Percentiles rank a stretch among this genome's conserved stretches.
phyloP scores from a whole-genome alignment of 2,888 invertebrate genomes.

The Lingula anatina region DNA sequence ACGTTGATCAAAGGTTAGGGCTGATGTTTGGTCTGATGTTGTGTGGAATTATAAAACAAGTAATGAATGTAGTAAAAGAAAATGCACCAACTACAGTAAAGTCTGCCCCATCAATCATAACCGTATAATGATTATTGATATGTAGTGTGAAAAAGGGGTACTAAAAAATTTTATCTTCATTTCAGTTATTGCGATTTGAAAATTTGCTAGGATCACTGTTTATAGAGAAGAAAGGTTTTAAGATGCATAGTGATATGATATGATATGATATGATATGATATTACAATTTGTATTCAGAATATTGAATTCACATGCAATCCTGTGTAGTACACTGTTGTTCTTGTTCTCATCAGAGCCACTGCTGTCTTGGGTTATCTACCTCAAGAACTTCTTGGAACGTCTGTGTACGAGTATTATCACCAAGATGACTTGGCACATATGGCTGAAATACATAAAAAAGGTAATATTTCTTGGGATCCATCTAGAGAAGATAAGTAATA shows the following conservation, averaged over 20 bases:
- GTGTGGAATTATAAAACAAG: too few relatives aligned
- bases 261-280: too few relatives aligned
- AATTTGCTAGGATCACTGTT: too few relatives aligned
- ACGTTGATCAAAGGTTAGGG: slow-evolving; percentile 80
- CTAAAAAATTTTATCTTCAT: too few relatives aligned
- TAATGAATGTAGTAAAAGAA: too few relatives aligned
- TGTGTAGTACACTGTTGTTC: slow-evolving; percentile 1
- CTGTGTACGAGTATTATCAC: slow-evolving; percentile 87
- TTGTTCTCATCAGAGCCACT: slow-evolving; percentile 72
- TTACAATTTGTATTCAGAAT: too few relatives aligned
- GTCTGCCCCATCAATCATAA: too few relatives aligned
- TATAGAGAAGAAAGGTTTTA: neutral
- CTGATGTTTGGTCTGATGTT: neutral
- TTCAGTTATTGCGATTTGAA: too few relatives aligned
- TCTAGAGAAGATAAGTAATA: neutral
- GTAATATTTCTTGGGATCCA: slow-evolving; percentile 23
- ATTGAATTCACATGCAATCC: too few relatives aligned
- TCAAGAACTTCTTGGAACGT: slow-evolving; percentile 86
- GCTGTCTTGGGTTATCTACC: slow-evolving; percentile 84
- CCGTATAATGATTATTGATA: too few relatives aligned
- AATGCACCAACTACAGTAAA: too few relatives aligned
- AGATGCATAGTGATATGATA: neutral
- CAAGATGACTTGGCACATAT: slow-evolving; percentile 74
- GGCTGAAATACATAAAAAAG: slow-evolving; percentile 78
- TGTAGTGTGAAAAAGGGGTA: too few relatives aligned